A percentile compares a stretch with the other conserved stretches of the same genome.
Conservation (phyloP, 2,797 vertebrate species). For the Xenopus petersii region DNA sequence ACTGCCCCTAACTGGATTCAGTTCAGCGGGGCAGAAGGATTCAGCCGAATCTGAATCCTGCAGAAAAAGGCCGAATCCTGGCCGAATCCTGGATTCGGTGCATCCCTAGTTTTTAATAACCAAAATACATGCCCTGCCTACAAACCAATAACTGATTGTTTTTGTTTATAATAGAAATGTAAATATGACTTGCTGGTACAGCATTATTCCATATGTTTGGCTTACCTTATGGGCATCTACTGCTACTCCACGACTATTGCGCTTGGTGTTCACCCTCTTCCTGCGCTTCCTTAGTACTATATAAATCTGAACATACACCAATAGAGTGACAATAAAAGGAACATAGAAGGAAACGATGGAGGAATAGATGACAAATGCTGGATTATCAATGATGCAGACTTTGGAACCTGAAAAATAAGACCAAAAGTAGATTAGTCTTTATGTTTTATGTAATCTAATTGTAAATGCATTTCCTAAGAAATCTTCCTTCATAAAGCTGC, state of each 20-base stretch:
- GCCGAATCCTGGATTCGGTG: too few species aligned
- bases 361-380: constrained; percentile 96
- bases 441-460: background rate
- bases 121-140: too few species aligned
- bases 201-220: background rate
- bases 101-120: too few species aligned
- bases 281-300: constrained; percentile 87
- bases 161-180: too few species aligned
- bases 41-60: too few species aligned
- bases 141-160: too few species aligned
- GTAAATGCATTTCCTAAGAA: too few species aligned
- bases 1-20: too few species aligned
- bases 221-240: constrained; percentile 83
- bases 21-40: too few species aligned
- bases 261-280: constrained; percentile 94
- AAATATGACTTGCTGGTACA: background rate
- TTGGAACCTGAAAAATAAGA: constrained; percentile 78
- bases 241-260: constrained; percentile 67
- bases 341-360: constrained; percentile 98
- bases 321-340: constrained; percentile 97
- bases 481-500: too few species aligned
- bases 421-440: background rate
- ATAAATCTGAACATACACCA: constrained; percentile 98
- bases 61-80: too few species aligned
- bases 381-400: constrained; percentile 93